Base-by-base conservation (phyloP, 2,888 invertebrate species). In the Piscicola geometra region DNA sequence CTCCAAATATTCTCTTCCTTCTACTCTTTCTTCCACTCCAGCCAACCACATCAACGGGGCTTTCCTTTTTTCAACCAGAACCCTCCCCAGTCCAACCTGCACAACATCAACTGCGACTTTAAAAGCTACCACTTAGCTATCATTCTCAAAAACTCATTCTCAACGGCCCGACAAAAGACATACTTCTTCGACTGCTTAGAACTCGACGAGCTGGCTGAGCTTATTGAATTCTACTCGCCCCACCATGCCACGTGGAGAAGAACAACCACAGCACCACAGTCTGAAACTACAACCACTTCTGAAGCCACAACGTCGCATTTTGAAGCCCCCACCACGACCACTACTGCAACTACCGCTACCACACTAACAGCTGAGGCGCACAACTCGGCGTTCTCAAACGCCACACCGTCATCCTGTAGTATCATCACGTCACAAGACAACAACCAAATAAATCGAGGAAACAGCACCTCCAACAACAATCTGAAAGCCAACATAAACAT, bases 161-260 rank as follows among this genome's bases (percentile, higher is more conserved):
- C 77, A 18, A 73, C 76, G 71, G 47, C 64, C 69, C 75, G 78
- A 52, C 80, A 80, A 76, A 80, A 80, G 77, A 78, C 78, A 86
- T 94, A 94, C 85, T 94, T 95, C 28, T 92, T 96, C 82, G 95
- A 95, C 85, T 94, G 94, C 0, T 86, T 89, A 0, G 92, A 93
- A 82, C 94, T 94, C 85, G 90, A 91, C 81, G 95, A 95, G 86
- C 93, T 96, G 70, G 95, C 94, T 0, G 92, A 93, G 82, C 87
- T 95, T 68, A 93, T 95, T 83, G 93, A 94, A 9, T 93, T 93
- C 56, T 96, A 96, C 85, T 93, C 91, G 81, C 93, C 94, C 0
- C 88, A 90, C 12, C 88, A 94, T 71, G 93, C 92, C 0, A 91
- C 82, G 18, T 86, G 85, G 85, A 73, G 35, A 32, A 28, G 66